phyloP scores from a whole-genome alignment of 2,113 vertebrate species.

The Trematocara stigmaticum region DNA sequence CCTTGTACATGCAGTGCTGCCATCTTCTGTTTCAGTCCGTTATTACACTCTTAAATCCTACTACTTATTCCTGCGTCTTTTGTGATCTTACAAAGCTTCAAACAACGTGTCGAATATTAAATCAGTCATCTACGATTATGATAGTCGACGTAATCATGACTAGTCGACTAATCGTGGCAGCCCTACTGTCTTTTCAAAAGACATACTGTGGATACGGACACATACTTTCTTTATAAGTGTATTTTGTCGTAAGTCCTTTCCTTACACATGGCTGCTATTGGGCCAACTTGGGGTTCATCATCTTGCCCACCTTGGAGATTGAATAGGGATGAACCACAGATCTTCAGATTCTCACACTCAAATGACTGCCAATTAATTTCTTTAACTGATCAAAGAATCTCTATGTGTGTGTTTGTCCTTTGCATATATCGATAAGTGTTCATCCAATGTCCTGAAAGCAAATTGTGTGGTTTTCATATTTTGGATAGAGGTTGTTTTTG shows the following conservation, averaged over 20 bases:
- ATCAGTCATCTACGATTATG: too few relatives aligned
- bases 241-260: not conserved
- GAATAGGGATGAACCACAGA: not conserved
- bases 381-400: not conserved
- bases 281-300: not conserved
- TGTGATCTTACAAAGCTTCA: too few relatives aligned
- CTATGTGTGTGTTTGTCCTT: not conserved
- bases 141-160: too few relatives aligned
- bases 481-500: not conserved
- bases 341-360: not conserved
- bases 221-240: not conserved
- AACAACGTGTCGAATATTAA: too few relatives aligned
- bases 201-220: not conserved
- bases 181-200: not conserved
- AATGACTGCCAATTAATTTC: accelerated
- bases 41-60: too few relatives aligned
- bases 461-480: not conserved
- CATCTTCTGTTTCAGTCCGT: too few relatives aligned
- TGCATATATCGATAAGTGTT: not conserved
- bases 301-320: not conserved
- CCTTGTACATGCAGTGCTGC: too few relatives aligned
- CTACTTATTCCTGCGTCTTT: too few relatives aligned
- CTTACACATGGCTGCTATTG: not conserved
- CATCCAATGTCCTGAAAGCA: not conserved
- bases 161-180: too few relatives aligned